Evolutionary conservation across 2,113 vertebrate genomes (phyloP), one percentile per base, ranked within the genome.

Genomic region (Pelusios castaneus): DNA sequence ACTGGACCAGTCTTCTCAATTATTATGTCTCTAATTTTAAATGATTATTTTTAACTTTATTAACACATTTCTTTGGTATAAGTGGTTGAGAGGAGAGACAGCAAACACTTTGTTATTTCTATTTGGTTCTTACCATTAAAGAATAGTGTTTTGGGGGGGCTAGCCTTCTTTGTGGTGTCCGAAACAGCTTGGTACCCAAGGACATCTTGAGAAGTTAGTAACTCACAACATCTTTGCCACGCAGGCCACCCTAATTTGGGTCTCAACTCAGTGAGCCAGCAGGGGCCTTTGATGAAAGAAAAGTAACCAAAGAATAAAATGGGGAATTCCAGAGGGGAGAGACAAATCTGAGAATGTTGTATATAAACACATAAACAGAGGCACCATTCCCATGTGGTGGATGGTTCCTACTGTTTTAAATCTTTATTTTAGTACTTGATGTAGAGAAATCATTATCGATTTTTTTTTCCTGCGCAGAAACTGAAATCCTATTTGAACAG

Each of bases 401-500:
- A 91, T 22, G 77, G 17, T 25, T 8, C 83, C 49, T 87, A 51
- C 67, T 88, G 11, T 52, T 94, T 94, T 91, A 80, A 81, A 93
- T 80, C 29, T 94, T 92, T 82, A 24, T 85, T 47, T 77, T 45
- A 86, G 75, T 31, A 89, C 90, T 93, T 88, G 83, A 17, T 87
- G n/a, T 92, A 9, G 27, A 82, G 83, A n/a, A 89, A 95, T 70
- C 0, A 89, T 87, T 87, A 89, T 3, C 83, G 24, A 16, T 92
- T 82, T 29, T 13, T 2, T 0, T 25, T 9, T 80, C 84, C 84
- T 10, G 34, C 24, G n/a, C 56, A 87, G 80, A 67, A 86, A 91
- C 81, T 82, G 79, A 73, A 86, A 54, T 90, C 43, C n/a, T 90
- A 89, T 95, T 96, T 95, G 92, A 78, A 90, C 84, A 90, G 89